phyloP scores from a whole-genome alignment of 2,113 vertebrate species.

The Atherinomorus stipes region DNA sequence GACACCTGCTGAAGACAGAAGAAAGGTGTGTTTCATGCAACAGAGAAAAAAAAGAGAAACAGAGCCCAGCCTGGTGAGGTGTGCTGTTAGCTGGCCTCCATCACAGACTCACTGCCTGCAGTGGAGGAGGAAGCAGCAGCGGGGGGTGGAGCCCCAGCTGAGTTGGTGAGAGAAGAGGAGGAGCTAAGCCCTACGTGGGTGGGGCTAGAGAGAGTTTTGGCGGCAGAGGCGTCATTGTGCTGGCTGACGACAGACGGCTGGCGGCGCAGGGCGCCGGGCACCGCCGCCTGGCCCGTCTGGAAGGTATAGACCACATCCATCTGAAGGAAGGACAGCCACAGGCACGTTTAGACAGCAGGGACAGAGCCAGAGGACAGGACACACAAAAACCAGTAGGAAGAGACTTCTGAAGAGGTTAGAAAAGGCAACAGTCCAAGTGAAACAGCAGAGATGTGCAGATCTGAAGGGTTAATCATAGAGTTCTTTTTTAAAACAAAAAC shows the following conservation, averaged over 20 bases:
- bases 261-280: slow-evolving; percentile 95
- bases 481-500: no score
- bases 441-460: neutral
- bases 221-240: slow-evolving; percentile 89
- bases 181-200: slow-evolving; percentile 95
- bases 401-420: slow-evolving; percentile 27
- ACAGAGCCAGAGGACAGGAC: slow-evolving; percentile 50
- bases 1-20: slow-evolving; percentile 29
- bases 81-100: slow-evolving; percentile 83
- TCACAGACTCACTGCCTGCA: slow-evolving; percentile 96
- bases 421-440: neutral
- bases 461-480: neutral
- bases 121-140: slow-evolving; percentile 91
- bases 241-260: slow-evolving; percentile 97
- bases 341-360: slow-evolving; percentile 62
- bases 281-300: slow-evolving; percentile 94
- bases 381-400: slow-evolving; percentile 15
- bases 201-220: slow-evolving; percentile 98
- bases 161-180: slow-evolving; percentile 93
- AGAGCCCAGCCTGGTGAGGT: slow-evolving; percentile 81
- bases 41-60: slow-evolving; percentile 2
- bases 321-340: slow-evolving; percentile 95
- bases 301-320: slow-evolving; percentile 99
- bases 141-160: slow-evolving; percentile 87
- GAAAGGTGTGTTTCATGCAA: neutral